Base-by-base conservation (phyloP, 2,888 invertebrate species). In the Drosophila setosimentum region DNA sequence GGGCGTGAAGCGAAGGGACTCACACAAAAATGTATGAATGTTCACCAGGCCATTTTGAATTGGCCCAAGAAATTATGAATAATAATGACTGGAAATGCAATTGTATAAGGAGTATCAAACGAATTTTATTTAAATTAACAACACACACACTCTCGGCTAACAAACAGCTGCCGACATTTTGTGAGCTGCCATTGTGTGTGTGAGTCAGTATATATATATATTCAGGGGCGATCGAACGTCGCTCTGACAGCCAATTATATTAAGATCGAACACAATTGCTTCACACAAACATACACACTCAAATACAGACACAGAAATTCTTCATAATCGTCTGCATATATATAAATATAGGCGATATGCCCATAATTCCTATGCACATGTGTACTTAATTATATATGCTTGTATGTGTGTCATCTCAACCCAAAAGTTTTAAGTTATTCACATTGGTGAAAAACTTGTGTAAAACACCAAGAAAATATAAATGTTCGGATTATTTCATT, bases 241-340 rank as follows among this genome's bases (percentile, higher is more conserved):
- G 67, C 76, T 72, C 75, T 83, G 87, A 87, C 89, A 86, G 78
- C 87, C 87, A 87, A 89, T 87, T 87, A 87, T 82, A 86, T 78
- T 80, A 76, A 87, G 83, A 82, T 89, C 85, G 68, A 66, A 80
- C 67, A 73, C 73, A 77, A 65, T 53, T 48, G 40, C 66, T 29
- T 10, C 24, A 62, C 54, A 69, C 54, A 63, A 40, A 55, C 18
- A 51, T n/a, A 40, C 29, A 59, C 13, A 40, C 30, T 48, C 48
- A 66, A 24, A 40, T 30, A 61, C 37, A 67, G 61, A 61, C 37
- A 53, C 70, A 63, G 29, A 58, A 60, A 73, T 61, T 67, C 74
- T 54, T 61, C n/a, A 62, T 71, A 73, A 68, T 63, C 78, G 59
- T 18, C 29, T 63, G 54, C 51, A 60, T 54, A 29, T 4, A 68